A percentile compares a stretch with the other conserved stretches of the same genome.
Conservation (phyloP, 2,888 invertebrate species). For the Creontiades dilutus region DNA sequence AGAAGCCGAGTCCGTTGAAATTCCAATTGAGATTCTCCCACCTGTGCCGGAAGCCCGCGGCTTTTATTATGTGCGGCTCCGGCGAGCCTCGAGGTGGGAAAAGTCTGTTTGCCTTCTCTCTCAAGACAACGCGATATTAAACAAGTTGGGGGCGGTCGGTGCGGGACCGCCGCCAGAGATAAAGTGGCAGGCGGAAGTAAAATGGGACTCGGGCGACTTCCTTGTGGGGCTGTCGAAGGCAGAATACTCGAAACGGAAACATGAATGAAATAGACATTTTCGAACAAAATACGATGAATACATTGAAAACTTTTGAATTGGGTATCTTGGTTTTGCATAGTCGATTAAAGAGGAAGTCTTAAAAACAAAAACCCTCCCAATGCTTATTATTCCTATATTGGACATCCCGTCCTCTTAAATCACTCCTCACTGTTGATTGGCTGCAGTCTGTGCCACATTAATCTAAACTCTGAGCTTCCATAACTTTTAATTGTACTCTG, state of each 20-base stretch:
- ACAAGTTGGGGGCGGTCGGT: constrained; percentile 14
- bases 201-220: neutral
- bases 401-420: too few species aligned
- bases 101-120: neutral
- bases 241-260: neutral
- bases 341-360: too few species aligned
- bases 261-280: neutral
- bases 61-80: constrained; percentile 9
- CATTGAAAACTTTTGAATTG: neutral
- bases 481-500: too few species aligned
- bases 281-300: neutral
- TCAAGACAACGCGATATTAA: constrained; percentile 25
- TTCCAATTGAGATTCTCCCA: neutral
- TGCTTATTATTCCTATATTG: too few species aligned
- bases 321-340: too few species aligned
- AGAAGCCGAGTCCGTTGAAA: neutral
- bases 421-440: too few species aligned
- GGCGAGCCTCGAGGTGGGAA: neutral
- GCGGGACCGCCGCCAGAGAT: neutral
- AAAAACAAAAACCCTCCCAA: too few species aligned
- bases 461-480: too few species aligned
- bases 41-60: neutral
- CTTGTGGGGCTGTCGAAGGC: neutral
- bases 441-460: too few species aligned
- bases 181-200: neutral